Evolutionary conservation across 2,797 vertebrate species (phyloP).

Genomic region (Telmatherina bonti): DNA sequence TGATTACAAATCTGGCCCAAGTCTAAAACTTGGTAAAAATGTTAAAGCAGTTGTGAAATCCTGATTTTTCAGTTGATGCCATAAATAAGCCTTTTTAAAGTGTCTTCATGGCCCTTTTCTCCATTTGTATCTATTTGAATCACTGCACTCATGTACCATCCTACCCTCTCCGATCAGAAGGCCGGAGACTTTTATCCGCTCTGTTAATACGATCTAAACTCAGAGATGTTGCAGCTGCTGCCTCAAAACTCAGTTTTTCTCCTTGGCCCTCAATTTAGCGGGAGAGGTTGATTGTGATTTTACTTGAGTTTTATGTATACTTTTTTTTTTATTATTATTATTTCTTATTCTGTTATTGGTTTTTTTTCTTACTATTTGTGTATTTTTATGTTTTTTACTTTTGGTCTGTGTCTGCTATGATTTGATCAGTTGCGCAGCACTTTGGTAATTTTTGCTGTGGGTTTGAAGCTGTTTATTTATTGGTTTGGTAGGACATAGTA

Average conservation of each 20-base stretch:
- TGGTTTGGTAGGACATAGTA: background rate
- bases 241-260: background rate
- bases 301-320: background rate
- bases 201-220: background rate
- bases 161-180: background rate
- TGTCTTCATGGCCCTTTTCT: background rate
- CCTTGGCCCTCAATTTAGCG: background rate
- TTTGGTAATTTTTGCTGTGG: background rate
- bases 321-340: background rate
- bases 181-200: background rate
- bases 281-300: background rate
- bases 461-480: background rate
- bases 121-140: background rate
- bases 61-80: too few relatives aligned
- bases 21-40: too few relatives aligned
- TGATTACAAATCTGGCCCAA: too few relatives aligned
- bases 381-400: background rate
- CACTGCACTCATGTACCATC: background rate
- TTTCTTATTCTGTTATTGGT: background rate
- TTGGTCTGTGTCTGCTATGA: background rate
- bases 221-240: background rate
- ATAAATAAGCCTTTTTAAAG: background rate
- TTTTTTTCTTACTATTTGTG: background rate
- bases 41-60: too few relatives aligned
- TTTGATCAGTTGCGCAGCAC: background rate